Percentiles rank a stretch among this genome's conserved stretches.
Conservation (phyloP, 2,888 invertebrate species). For the Hecatera dysodea region DNA sequence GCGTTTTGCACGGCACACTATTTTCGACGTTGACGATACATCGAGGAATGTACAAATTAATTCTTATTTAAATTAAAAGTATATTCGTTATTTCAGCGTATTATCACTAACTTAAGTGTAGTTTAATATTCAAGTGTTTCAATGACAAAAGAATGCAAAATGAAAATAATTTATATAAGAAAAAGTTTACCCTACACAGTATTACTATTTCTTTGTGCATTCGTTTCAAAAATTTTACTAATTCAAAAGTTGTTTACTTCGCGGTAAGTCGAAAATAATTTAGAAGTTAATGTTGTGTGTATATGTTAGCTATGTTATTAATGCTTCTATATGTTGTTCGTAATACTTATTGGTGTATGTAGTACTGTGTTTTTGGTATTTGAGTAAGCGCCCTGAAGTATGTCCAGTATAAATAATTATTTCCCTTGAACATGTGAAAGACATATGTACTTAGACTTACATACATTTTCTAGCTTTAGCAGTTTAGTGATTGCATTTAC, state of each 20-base stretch:
- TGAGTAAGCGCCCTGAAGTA: constrained; percentile 22
- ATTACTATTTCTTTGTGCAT: constrained; percentile 43
- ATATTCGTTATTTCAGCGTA: constrained; percentile 7
- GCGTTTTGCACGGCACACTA: not conserved
- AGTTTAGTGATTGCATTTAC: not conserved
- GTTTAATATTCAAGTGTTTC: constrained; percentile 24
- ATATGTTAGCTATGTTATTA: constrained; percentile 46
- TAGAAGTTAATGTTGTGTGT: constrained; percentile 22
- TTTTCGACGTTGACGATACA: constrained; percentile 17
- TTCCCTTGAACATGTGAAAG: not conserved
- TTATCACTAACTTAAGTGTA: constrained; percentile 18
- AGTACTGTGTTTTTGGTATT: constrained; percentile 16
- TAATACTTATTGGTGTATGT: constrained; percentile 27
- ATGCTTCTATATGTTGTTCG: constrained; percentile 50
- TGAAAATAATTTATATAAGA: constrained; percentile 13
- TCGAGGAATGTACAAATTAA: constrained; percentile 41
- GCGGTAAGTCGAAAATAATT: constrained; percentile 22
- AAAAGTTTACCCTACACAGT: constrained; percentile 42
- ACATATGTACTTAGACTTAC: not conserved
- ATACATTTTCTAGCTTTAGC: not conserved
- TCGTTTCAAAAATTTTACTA: constrained; percentile 30
- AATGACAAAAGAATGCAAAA: constrained; percentile 40
- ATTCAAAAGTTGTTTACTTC: constrained; percentile 21
- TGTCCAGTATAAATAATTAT: constrained; percentile 3
- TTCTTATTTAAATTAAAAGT: not conserved